A percentile compares a stretch with the other conserved stretches of the same genome.
phyloP scores from a whole-genome alignment of 2,888 invertebrate genomes.

The Aleiodes leptofemur region DNA sequence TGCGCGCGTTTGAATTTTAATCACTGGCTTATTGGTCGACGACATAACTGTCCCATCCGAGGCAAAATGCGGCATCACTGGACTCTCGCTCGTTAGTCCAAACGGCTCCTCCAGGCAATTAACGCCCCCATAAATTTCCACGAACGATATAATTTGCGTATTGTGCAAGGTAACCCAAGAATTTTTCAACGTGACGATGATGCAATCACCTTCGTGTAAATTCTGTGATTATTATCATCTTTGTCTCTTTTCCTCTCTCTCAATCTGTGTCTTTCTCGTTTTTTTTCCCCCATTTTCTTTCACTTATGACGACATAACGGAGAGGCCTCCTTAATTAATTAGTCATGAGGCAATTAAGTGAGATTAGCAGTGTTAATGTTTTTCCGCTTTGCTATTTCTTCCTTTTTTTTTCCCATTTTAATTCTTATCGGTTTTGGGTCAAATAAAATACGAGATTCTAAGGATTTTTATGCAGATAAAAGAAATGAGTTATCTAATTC shows the following conservation, averaged over 20 bases:
- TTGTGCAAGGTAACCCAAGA: slow-evolving; percentile 44
- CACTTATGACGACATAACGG: slow-evolving; percentile 44
- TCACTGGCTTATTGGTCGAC: slow-evolving; percentile 42
- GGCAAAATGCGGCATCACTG: slow-evolving; percentile 9
- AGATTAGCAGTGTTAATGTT: slow-evolving; percentile 55
- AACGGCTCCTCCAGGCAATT: slow-evolving; percentile 35
- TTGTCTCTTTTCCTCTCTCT: background rate
- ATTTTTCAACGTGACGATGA: slow-evolving; percentile 32
- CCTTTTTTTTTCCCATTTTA: background rate
- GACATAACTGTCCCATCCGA: slow-evolving; percentile 35
- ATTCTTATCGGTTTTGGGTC: slow-evolving; percentile 14
- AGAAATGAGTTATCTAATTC: slow-evolving; percentile 6
- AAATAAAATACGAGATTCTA: background rate
- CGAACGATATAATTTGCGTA: slow-evolving; percentile 51
- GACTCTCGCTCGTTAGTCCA: slow-evolving; percentile 38
- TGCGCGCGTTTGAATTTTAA: slow-evolving; percentile 39
- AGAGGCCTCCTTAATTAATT: slow-evolving; percentile 55
- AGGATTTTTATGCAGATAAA: background rate
- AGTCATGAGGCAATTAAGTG: slow-evolving; percentile 55
- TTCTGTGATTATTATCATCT: slow-evolving; percentile 5
- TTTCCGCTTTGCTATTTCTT: slow-evolving; percentile 34
- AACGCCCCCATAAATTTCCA: slow-evolving; percentile 51
- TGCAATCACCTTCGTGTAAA: slow-evolving; percentile 25
- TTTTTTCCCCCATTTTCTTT: slow-evolving; percentile 18
- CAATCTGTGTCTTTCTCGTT: no score